Percentiles rank a stretch among this genome's conserved stretches.
Evolutionary conservation across 2,797 vertebrate species (phyloP).

Genomic region (Sebastolobus alascanus): DNA sequence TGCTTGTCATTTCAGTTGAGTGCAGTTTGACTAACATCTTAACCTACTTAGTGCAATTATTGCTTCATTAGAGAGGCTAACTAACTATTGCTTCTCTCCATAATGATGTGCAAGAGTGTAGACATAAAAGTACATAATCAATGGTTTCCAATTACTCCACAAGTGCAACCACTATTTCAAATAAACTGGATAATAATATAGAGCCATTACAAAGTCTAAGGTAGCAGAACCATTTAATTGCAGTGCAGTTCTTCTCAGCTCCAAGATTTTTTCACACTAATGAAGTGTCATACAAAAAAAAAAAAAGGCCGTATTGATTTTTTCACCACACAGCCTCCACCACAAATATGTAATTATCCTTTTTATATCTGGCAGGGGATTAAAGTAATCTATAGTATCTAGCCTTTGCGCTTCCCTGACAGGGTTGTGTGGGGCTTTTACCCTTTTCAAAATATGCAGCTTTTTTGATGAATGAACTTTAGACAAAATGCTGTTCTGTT

Average conservation of each 20-base stretch:
- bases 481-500: constrained; percentile 96
- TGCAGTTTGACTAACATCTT: constrained; percentile 99
- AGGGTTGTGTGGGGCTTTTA: constrained; percentile 98
- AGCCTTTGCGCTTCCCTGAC: constrained; percentile 99
- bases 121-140: constrained; percentile 99
- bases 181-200: constrained; percentile 99
- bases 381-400: constrained; percentile 99
- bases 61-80: constrained; percentile 99
- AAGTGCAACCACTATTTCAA: constrained; percentile 99
- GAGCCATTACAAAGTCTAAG: constrained; percentile 98
- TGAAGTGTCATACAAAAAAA: constrained; percentile 99
- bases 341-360: constrained; percentile 99
- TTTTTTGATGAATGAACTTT: constrained; percentile 99
- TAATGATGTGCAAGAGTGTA: constrained; percentile 99
- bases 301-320: constrained; percentile 99
- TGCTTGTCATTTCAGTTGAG: constrained; percentile 90
- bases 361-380: constrained; percentile 99
- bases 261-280: constrained; percentile 99
- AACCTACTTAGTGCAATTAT: constrained; percentile 99
- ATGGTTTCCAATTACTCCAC: constrained; percentile 99
- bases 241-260: constrained; percentile 97
- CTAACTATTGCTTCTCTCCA: constrained; percentile 99
- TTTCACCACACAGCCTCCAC: constrained; percentile 99
- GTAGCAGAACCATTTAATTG: constrained; percentile 99
- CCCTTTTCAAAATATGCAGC: constrained; percentile 99